Percentiles rank a stretch among this genome's conserved stretches.
phyloP scores from a whole-genome alignment of 2,797 vertebrate species.

The Sebastolobus alascanus region DNA sequence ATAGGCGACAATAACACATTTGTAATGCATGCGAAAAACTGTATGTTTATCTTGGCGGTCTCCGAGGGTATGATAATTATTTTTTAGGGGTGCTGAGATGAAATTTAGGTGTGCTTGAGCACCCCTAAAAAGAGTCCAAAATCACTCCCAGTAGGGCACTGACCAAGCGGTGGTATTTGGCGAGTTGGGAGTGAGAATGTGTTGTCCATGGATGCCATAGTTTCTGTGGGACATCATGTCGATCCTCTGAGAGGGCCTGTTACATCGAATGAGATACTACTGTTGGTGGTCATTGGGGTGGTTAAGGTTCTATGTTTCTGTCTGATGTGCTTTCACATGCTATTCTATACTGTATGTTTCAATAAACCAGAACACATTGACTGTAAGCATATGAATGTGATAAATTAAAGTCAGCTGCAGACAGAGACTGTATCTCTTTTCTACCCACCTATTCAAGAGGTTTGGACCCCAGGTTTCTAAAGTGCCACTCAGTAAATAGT shows the following conservation, averaged over 20 bases:
- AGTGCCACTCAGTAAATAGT: slow-evolving; percentile 14
- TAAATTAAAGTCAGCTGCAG: neutral
- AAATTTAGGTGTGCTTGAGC: too few species aligned
- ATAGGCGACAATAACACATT: too few species aligned
- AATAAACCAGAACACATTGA: neutral
- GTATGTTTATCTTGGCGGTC: too few species aligned
- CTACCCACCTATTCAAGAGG: neutral
- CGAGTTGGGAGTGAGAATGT: too few species aligned
- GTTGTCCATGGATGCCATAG: neutral
- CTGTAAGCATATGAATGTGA: neutral
- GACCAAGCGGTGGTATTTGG: too few species aligned
- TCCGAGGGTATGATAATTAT: too few species aligned
- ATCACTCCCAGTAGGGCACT: too few species aligned
- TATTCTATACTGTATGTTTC: neutral
- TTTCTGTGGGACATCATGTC: neutral
- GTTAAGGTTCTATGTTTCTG: neutral
- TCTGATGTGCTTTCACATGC: neutral
- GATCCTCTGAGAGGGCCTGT: neutral
- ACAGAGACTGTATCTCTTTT: neutral
- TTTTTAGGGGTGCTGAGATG: too few species aligned
- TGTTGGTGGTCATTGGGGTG: too few species aligned
- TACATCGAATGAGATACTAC: neutral
- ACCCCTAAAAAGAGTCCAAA: too few species aligned
- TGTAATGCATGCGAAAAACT: too few species aligned
- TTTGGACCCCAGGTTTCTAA: neutral